These are phyloP conservation scores for Bubalus kerabau DNA, from an alignment of 2,113 vertebrate genomes.

Conservation along the genomic window DNA sequence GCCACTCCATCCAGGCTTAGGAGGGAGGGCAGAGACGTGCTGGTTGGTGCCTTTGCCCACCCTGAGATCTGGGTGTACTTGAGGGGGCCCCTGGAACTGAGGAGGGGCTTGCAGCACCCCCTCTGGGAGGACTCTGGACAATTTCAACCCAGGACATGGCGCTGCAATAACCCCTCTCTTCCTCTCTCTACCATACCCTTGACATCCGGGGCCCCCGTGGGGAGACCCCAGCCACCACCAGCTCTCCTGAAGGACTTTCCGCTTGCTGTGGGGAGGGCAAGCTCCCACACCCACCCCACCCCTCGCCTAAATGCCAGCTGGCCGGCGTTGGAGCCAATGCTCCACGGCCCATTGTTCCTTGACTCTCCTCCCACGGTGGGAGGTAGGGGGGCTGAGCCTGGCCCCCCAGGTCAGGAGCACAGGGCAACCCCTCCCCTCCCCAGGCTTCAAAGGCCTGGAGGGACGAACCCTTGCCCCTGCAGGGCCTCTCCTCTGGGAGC, in stretches of 20 bases:
- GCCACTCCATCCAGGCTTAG: neutral
- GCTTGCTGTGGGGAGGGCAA: neutral
- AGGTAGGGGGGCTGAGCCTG: neutral
- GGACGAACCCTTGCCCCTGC: slow-evolving; percentile 9
- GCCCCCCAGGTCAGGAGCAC: neutral
- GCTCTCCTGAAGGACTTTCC: neutral
- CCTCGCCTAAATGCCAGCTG: slow-evolving; percentile 32
- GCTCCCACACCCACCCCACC: neutral
- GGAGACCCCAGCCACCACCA: neutral
- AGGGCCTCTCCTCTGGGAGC: slow-evolving; percentile 5
- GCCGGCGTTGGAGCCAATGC: neutral
- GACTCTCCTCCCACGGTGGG: neutral
- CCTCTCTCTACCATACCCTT: neutral
- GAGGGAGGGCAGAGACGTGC: neutral
- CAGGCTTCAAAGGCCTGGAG: slow-evolving; percentile 46
- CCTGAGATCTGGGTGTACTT: neutral
- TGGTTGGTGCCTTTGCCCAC: neutral
- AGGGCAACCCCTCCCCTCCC: slow-evolving; percentile 30
- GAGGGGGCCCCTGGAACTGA: neutral
- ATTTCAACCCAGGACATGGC: neutral
- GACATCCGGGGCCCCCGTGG: neutral
- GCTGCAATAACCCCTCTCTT: neutral
- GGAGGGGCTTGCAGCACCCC: neutral
- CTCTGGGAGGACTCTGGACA: neutral
- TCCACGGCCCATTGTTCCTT: slow-evolving; percentile 24